Percentiles rank a stretch among this genome's conserved stretches.
phyloP scores from a whole-genome alignment of 2,113 vertebrate genomes.

The Psittacara wagleri region DNA sequence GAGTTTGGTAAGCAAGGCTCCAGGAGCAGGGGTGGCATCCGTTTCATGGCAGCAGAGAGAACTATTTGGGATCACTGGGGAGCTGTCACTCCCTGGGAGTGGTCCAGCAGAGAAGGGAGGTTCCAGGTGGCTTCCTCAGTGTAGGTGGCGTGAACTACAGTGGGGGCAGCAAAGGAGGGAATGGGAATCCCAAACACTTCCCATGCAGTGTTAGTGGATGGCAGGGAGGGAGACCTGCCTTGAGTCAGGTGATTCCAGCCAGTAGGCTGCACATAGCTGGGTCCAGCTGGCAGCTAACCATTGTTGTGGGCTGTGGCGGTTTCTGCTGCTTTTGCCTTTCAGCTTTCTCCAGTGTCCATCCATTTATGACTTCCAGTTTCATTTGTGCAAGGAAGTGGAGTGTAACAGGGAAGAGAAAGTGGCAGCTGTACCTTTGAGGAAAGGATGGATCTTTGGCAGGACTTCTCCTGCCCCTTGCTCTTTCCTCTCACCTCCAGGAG shows the following conservation, averaged over 20 bases:
- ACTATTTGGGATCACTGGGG: fast-evolving
- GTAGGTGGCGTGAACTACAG: fast-evolving
- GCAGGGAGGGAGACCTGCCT: not conserved
- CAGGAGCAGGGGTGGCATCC: fast-evolving
- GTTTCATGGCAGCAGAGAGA: fast-evolving
- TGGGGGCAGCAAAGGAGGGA: not conserved
- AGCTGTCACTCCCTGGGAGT: fast-evolving
- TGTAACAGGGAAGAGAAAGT: fast-evolving
- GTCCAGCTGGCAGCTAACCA: fast-evolving
- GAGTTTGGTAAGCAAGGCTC: constrained; percentile 82
- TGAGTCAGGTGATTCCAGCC: fast-evolving
- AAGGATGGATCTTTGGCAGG: not conserved
- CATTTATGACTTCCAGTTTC: not conserved
- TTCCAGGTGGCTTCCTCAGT: not conserved
- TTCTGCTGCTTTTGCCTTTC: not conserved
- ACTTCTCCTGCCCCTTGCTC: not conserved
- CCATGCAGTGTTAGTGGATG: fast-evolving
- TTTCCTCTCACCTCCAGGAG: not conserved
- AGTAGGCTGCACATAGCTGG: not conserved
- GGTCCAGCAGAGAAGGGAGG: fast-evolving
- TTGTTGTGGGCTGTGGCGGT: fast-evolving
- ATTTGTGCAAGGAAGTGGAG: not conserved
- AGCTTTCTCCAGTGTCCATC: not conserved
- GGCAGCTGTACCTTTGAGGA: not conserved
- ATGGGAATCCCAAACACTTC: fast-evolving